phyloP scores from a whole-genome alignment of 2,888 invertebrate genomes.

The Pecten maximus region DNA sequence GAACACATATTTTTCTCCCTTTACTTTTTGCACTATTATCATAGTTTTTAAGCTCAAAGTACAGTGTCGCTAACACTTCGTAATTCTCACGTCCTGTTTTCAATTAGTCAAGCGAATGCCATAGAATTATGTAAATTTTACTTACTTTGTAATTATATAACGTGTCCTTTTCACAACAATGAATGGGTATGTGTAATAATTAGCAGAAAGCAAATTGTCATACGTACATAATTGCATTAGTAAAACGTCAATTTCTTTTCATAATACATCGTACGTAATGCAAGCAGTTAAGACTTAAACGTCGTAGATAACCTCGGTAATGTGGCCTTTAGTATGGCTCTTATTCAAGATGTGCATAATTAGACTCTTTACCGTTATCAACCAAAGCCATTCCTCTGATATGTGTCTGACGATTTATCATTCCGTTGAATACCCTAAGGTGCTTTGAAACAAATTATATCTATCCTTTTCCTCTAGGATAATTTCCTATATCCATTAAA shows the following conservation, averaged over 20 bases:
- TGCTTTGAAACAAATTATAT: slow-evolving; percentile 7
- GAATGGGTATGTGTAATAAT: not conserved
- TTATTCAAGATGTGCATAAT: not conserved
- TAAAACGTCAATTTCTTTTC: not conserved
- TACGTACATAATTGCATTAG: not conserved
- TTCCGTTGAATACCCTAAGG: not conserved
- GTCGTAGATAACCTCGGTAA: not conserved
- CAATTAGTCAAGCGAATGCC: too few species aligned
- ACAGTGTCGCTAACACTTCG: too few species aligned
- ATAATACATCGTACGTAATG: not conserved
- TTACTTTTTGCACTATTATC: too few species aligned
- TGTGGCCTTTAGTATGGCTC: not conserved
- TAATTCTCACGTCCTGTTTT: too few species aligned
- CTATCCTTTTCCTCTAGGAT: not conserved
- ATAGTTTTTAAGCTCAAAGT: too few species aligned
- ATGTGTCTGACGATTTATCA: not conserved
- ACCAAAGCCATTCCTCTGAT: not conserved
- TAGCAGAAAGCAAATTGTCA: not conserved
- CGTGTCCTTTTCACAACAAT: not conserved
- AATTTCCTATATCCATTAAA: slow-evolving; percentile 30
- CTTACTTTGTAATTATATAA: too few species aligned
- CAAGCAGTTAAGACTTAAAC: not conserved
- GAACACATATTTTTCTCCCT: too few species aligned
- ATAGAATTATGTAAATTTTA: too few species aligned
- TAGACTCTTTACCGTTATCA: not conserved